Conservation (phyloP, 2,113 vertebrate genomes). For the Rhineura floridana region DNA sequence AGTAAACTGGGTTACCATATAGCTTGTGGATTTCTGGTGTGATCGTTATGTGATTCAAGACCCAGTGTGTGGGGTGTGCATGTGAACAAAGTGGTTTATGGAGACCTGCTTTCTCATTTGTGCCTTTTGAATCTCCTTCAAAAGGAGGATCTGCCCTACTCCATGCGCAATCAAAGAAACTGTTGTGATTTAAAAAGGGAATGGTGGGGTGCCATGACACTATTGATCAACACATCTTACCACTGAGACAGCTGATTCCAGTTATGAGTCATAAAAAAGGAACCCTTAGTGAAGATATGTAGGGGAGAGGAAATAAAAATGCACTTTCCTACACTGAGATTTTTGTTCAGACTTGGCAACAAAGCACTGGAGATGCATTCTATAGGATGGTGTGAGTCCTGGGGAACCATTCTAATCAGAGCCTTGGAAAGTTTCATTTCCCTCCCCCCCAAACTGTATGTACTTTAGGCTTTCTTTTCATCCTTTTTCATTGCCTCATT, state of each 20-base stretch:
- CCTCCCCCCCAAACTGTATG: background rate
- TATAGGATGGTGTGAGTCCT: background rate
- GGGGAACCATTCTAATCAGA: background rate
- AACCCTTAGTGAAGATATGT: background rate
- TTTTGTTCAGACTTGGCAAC: background rate
- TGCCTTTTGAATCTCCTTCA: background rate
- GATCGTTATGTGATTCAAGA: background rate
- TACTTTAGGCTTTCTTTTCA: slow-evolving; percentile 3
- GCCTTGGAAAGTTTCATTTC: background rate
- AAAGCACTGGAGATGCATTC: background rate
- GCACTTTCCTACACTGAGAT: background rate
- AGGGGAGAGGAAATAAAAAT: background rate
- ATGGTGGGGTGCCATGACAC: background rate
- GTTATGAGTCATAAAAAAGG: background rate
- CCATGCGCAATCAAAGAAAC: background rate
- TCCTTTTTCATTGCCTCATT: background rate
- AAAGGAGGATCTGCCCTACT: background rate
- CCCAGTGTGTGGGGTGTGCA: background rate
- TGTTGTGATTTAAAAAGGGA: background rate
- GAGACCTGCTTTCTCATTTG: background rate
- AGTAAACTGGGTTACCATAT: background rate
- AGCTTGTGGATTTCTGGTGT: background rate
- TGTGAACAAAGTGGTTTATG: too few relatives aligned
- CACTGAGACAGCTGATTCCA: background rate
- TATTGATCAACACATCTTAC: background rate